Percentiles rank a stretch among this genome's conserved stretches.
Evolutionary conservation across 2,797 vertebrate genomes (phyloP).

Genomic region (Sparidentex hasta): DNA sequence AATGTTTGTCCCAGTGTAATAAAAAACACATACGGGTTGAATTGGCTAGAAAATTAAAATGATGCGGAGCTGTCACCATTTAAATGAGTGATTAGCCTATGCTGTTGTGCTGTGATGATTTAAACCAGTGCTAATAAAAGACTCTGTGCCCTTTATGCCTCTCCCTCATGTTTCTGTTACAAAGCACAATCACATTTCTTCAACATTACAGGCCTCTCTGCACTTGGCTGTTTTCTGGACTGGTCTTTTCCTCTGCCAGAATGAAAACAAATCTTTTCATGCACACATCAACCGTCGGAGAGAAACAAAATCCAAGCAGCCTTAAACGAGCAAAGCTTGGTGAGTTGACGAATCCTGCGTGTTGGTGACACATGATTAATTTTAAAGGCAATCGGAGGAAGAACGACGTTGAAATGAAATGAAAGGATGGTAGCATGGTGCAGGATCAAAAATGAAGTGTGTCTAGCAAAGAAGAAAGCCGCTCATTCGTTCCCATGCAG

Average conservation of each 20-base stretch:
- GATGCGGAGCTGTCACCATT: constrained; percentile 47
- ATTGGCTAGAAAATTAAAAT: constrained; percentile 48
- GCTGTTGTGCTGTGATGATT: constrained; percentile 39
- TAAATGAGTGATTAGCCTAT: constrained; percentile 52
- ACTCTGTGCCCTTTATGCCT: constrained; percentile 34
- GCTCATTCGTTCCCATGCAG: constrained; percentile 44
- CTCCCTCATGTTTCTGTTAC: constrained; percentile 35
- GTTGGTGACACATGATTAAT: constrained; percentile 35
- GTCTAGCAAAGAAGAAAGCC: constrained; percentile 19
- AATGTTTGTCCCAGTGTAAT: constrained; percentile 68
- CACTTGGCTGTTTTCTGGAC: constrained; percentile 8
- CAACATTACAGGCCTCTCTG: constrained; percentile 30
- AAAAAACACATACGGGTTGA: constrained; percentile 63
- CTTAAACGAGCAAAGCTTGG: constrained; percentile 42
- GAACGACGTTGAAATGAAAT: constrained; percentile 34
- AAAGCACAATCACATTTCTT: constrained; percentile 47
- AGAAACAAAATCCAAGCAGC: constrained; percentile 33
- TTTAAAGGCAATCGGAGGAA: constrained; percentile 34
- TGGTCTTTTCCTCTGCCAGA: constrained; percentile 22
- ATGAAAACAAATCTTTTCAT: constrained; percentile 15
- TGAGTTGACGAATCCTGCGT: constrained; percentile 46
- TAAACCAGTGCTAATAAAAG: constrained; percentile 49
- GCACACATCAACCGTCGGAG: constrained; percentile 33
- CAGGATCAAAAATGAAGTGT: constrained; percentile 24
- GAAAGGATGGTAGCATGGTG: constrained; percentile 14